A percentile compares a stretch with the other conserved stretches of the same genome.
Conservation (phyloP, 2,888 invertebrate species). For the Mactromeris polynyma region DNA sequence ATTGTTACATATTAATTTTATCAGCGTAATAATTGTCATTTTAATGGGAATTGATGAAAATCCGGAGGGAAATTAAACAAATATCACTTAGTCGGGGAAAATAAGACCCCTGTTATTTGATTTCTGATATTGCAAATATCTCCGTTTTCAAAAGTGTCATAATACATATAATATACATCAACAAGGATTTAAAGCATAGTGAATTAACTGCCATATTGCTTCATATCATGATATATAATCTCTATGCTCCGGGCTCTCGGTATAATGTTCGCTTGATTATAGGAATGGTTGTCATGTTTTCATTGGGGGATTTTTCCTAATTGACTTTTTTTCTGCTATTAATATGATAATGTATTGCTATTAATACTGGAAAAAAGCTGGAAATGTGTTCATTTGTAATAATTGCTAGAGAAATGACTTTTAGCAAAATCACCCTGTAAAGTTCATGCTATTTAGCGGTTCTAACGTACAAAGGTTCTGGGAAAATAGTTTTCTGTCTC, state of each 20-base stretch:
- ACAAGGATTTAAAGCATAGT: not conserved
- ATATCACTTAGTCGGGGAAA: not conserved
- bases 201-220: not conserved
- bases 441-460: not conserved
- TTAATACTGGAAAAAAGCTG: not conserved
- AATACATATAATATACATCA: not conserved
- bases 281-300: not conserved
- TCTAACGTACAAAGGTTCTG: not conserved
- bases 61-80: not conserved
- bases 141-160: not conserved
- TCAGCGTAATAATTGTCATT: not conserved
- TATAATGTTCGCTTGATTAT: not conserved
- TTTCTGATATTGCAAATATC: not conserved
- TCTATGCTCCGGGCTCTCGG: not conserved
- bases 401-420: not conserved
- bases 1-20: conserved; percentile 1
- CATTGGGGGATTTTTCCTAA: not conserved
- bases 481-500: not conserved
- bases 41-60: not conserved
- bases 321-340: not conserved
- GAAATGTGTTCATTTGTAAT: not conserved
- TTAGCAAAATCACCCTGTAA: not conserved
- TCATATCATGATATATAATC: not conserved
- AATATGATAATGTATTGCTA: not conserved
- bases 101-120: not conserved